Base-by-base conservation (phyloP, 2,113 vertebrate genomes). In the Dromaius novaehollandiae region DNA sequence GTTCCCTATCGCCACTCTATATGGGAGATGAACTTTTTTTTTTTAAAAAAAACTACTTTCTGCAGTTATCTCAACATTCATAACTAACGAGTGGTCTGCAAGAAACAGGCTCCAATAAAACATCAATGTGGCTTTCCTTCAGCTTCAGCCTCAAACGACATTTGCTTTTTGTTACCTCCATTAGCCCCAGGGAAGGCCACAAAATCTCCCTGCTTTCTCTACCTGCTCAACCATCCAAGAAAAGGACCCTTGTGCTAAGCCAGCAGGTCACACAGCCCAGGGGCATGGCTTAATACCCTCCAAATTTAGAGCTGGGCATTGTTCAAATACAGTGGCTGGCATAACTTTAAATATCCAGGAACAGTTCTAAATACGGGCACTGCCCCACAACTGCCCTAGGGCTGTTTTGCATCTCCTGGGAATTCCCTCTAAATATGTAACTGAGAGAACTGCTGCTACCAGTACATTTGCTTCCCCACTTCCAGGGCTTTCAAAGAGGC, bases 231-330 rank as follows among this genome's bases (percentile, higher is more conserved):
- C 4, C 44, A 86, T 7, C 79, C 89, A 89, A 36, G 42, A 76
- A 71, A 13, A 92, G 34, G 46, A 44, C 24, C 17, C 22, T 68
- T 44, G 25, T 5, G 60, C 78, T 74, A 77, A 64, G 44, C 26
- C 88, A 58, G 2, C 19, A 60, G 86, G 11, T 60, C 65, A 69
- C 32, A 2, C 28, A 71, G 65, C 83, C 51, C 71, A n/a, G 36
- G 51, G 61, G 51, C 12, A 11, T 0, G 36, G 53, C 73, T 73
- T 69, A 69, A 90, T 46, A n/a, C 58, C 73, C 89, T 90, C 68
- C 86, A 86, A 91, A 92, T 86, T 90, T 86, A 84, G 84, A 88
- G 77, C 53, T 88, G 91, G 86, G 71, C 89, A 42, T 34, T 89
- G 48, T 88, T 73, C 63, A 58, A 32, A 58, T 18, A 30, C 55